Evolutionary conservation across 2,113 vertebrate species (phyloP), one percentile per base, ranked within the genome.

Genomic region (Gobiocypris rarus): DNA sequence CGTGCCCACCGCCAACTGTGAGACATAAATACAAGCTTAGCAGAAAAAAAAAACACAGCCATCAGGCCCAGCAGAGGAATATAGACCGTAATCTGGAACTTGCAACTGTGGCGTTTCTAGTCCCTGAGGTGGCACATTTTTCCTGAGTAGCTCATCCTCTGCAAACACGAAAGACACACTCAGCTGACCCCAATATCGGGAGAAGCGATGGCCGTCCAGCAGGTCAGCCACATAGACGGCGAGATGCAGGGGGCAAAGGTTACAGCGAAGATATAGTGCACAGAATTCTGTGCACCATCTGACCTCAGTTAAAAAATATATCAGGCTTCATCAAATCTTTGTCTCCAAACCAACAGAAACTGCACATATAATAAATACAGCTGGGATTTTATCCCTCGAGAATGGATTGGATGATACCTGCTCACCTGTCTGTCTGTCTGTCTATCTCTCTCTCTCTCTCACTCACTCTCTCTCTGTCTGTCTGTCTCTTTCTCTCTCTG

Each of bases 51-150:
- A 56, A 14, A 81, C 63, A 50, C 24, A 70, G 61, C 50, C 61
- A 70, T 61, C 73, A 77, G 14, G 19, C 19, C 58, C 28, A 65
- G 17, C 26, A 38, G 59, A 45, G 65, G 61, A 54, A 80, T 58
- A 83, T 59, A 75, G 50, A 79, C 76, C 54, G 17, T 87, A 84
- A 87, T 70, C 78, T 75, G 78, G 45, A 82, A 82, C 86, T 75
- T 82, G 83, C 83, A 84, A 76, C 70, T 70, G 54, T 81, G 82
- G 76, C 28, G 17, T 2, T 83, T 88, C 65, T 70, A 22, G 17
- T 85, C 84, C 84, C 81, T 85, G 80, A 48, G 63, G 77, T 78
- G 86, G 81, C 80, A 74, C 52, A 75, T 71, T 31, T 83, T 41
- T 22, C 63, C 43, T 22, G 61, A 75, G 76, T 59, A 19, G 34